These are phyloP conservation scores for Onychomys torridus DNA, from an alignment of 2,797 vertebrate genomes.

Conservation along the genomic window DNA sequence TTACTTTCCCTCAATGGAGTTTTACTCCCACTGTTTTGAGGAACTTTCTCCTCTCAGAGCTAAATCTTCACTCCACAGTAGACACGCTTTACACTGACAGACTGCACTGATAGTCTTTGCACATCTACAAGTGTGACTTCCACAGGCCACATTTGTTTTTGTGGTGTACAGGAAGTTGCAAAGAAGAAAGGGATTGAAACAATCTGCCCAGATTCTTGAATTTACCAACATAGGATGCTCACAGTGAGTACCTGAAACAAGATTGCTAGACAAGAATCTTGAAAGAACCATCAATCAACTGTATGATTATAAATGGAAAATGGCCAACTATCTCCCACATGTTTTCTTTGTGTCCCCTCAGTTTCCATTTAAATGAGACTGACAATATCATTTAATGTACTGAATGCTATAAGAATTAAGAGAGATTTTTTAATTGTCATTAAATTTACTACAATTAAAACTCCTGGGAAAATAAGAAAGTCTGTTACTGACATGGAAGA, in stretches of 20 bases:
- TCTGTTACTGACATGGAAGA: neutral
- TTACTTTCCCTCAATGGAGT: neutral
- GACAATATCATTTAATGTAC: neutral
- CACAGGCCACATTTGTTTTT: neutral
- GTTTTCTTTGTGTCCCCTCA: neutral
- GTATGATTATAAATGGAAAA: neutral
- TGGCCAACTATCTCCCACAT: neutral
- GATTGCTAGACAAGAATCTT: neutral
- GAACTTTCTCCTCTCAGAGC: neutral
- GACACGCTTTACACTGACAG: neutral
- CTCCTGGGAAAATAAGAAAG: neutral
- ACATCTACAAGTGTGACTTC: neutral
- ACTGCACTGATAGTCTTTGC: neutral
- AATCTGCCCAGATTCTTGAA: neutral
- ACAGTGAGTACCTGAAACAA: neutral
- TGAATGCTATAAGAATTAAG: neutral
- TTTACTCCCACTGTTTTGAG: neutral
- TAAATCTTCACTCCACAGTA: neutral
- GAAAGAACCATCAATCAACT: neutral
- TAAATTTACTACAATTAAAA: neutral
- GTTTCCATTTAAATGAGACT: neutral
- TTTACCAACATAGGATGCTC: neutral
- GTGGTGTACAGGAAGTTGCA: neutral
- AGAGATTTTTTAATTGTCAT: neutral
- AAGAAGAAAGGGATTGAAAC: neutral